These are phyloP conservation scores for Drosophila bipectinata DNA, from an alignment of 1,140 invertebrate genomes.

Conservation along the genomic window DNA sequence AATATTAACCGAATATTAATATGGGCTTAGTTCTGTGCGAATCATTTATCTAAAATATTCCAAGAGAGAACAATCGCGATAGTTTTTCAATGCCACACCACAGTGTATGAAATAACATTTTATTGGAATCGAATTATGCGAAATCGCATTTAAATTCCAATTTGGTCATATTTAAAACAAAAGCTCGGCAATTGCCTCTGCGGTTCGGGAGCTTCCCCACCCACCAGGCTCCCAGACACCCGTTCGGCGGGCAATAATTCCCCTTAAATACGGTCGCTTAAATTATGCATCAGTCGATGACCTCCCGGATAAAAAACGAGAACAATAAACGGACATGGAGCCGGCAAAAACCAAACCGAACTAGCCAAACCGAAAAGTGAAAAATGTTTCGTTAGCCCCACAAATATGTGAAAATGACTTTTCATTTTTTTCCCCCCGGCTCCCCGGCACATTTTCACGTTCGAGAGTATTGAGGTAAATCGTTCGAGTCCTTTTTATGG, in stretches of 20 bases:
- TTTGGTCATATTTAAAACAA: constrained; percentile 14
- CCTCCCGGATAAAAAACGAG: constrained; percentile 16
- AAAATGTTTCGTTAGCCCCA: constrained; percentile 55
- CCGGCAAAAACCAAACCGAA: constrained; percentile 30
- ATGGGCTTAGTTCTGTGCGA: neutral
- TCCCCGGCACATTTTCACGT: constrained; percentile 11
- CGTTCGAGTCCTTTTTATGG: constrained; percentile 17
- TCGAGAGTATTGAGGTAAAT: constrained; percentile 34
- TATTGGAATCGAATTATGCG: constrained; percentile 2
- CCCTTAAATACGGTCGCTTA: constrained; percentile 69
- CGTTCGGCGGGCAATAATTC: constrained; percentile 71
- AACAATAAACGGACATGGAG: constrained; percentile 6
- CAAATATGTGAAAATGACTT: constrained; percentile 66
- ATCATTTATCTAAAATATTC: neutral
- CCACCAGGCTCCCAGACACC: constrained; percentile 1
- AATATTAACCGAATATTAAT: neutral
- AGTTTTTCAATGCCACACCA: neutral
- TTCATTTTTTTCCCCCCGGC: constrained; percentile 45
- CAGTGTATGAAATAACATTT: neutral
- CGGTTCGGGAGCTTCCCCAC: neutral
- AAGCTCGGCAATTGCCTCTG: constrained; percentile 18
- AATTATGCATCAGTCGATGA: constrained; percentile 60
- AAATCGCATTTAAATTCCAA: constrained; percentile 29
- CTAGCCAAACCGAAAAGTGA: constrained; percentile 33
- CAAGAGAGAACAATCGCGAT: neutral